These are phyloP conservation scores for Drosophila miranda DNA, from an alignment of 1,140 invertebrate genomes.

Conservation along the genomic window DNA sequence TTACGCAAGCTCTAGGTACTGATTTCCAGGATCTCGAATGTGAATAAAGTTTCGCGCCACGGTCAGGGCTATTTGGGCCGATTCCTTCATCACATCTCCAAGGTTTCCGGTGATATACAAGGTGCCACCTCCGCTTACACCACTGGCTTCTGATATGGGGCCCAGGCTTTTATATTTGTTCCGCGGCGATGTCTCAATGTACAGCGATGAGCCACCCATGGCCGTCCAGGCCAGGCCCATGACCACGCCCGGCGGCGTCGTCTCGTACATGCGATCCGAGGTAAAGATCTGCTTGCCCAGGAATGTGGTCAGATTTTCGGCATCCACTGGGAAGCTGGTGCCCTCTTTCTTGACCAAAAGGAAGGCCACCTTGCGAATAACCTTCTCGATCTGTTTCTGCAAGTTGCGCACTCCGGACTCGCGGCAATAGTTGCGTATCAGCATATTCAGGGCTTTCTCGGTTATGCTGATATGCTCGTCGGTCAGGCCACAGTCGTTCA, in stretches of 20 bases:
- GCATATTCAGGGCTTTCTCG: conserved; percentile 88
- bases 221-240: conserved; percentile 99
- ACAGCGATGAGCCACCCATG: conserved; percentile 98
- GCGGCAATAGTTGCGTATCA: conserved; percentile 97
- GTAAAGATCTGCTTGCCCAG: conserved; percentile 98
- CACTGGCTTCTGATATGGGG: conserved; percentile 82
- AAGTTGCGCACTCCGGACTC: conserved; percentile 99
- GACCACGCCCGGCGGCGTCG: conserved; percentile 96
- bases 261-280: conserved; percentile 95
- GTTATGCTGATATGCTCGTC: conserved; percentile 88
- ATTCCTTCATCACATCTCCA: conserved; percentile 99
- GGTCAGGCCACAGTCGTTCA: conserved; percentile 90
- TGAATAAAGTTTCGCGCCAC: conserved; percentile 93
- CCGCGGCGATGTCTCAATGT: conserved; percentile 93
- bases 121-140: conserved; percentile 84
- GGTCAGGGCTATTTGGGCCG: conserved; percentile 95
- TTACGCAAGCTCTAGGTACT: conserved; percentile 88
- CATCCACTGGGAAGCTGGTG: conserved; percentile 86
- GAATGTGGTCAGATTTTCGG: conserved; percentile 92
- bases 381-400: conserved; percentile 99
- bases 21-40: conserved; percentile 87
- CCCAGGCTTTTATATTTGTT: conserved; percentile 67
- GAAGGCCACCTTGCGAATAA: conserved; percentile 96
- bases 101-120: conserved; percentile 97
- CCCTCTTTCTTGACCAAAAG: conserved; percentile 95